Conservation (phyloP, 2,113 vertebrate species). For the Phalacrocorax aristotelis region DNA sequence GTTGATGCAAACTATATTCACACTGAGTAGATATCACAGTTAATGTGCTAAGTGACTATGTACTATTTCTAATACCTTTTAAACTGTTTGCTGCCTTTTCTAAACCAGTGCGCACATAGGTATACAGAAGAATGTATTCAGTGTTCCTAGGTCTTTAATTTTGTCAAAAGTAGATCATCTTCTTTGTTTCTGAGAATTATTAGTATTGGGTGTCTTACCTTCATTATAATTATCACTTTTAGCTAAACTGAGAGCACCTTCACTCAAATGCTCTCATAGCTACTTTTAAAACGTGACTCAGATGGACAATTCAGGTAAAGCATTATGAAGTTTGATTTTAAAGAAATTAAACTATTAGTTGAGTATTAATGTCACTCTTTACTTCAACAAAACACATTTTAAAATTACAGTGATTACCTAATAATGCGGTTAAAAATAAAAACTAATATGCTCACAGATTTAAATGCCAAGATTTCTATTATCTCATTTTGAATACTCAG, state of each 20-base stretch:
- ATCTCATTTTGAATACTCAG: neutral
- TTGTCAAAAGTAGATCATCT: neutral
- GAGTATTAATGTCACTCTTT: neutral
- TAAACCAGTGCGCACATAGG: fast-evolving
- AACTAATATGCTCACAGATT: neutral
- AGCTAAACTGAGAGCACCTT: neutral
- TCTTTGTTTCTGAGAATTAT: neutral
- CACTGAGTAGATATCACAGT: neutral
- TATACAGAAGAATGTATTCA: neutral
- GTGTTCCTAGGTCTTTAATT: neutral
- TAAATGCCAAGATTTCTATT: neutral
- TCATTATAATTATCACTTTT: neutral
- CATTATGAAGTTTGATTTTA: neutral
- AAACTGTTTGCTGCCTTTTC: neutral
- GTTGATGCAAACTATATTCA: neutral
- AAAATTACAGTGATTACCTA: neutral
- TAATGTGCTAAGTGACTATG: neutral
- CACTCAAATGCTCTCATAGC: neutral
- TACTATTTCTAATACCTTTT: neutral
- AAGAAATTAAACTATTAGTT: neutral
- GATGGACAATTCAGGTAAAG: neutral
- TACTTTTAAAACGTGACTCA: neutral
- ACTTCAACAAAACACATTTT: neutral
- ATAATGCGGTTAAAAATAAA: neutral
- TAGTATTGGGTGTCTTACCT: neutral